phyloP scores from a whole-genome alignment of 2,113 vertebrate species.

The Dicerorhinus sumatrensis region DNA sequence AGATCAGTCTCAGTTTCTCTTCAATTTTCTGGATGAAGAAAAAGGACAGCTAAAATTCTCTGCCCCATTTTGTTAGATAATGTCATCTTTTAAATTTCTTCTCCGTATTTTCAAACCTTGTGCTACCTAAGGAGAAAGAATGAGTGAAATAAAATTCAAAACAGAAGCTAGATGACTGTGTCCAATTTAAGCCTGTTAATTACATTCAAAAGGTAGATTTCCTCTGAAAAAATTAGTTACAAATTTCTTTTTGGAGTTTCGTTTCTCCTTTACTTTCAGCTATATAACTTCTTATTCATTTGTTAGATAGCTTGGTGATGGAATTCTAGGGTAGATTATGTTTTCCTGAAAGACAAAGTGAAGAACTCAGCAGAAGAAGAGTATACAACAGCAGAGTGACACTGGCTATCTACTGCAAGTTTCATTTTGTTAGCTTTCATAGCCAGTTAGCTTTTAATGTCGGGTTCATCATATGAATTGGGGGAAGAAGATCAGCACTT shows the following conservation, averaged over 20 bases:
- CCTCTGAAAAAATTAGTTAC: background rate
- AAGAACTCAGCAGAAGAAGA: background rate
- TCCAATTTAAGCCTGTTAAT: background rate
- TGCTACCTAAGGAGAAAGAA: background rate
- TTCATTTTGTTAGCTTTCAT: conserved; percentile 70
- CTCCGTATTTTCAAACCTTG: background rate
- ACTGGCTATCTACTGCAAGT: background rate
- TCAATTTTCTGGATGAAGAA: background rate
- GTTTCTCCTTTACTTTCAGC: background rate
- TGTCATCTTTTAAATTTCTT: background rate
- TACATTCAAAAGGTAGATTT: background rate
- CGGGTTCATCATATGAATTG: conserved; percentile 46
- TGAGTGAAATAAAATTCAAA: conserved; percentile 1
- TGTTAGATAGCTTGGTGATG: background rate
- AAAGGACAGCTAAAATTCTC: background rate
- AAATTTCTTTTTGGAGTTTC: background rate
- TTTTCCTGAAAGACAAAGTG: background rate
- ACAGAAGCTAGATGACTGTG: background rate
- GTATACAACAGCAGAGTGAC: background rate
- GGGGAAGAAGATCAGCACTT: conserved; percentile 59
- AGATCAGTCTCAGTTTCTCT: background rate
- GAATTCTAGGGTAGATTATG: background rate
- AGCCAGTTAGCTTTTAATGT: conserved; percentile 68
- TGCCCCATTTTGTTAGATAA: background rate
- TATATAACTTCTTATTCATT: background rate